phyloP scores from a whole-genome alignment of 92 coral and sea anemone species.

The Muricea muricata region DNA sequence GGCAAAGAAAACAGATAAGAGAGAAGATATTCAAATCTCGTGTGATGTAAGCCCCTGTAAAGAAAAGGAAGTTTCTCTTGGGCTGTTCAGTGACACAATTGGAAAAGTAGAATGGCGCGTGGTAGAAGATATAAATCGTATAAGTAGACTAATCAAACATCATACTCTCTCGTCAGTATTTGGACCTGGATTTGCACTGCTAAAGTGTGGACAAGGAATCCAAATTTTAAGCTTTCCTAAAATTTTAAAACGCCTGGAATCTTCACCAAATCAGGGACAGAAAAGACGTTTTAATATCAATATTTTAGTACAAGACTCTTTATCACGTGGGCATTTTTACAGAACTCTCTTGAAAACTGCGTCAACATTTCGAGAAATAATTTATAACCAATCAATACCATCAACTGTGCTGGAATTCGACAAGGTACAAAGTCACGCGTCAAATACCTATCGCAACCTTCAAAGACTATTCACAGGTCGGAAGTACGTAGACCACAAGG shows the following conservation, averaged over 20 bases:
- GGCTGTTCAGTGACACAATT: not conserved
- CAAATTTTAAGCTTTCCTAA: slow-evolving; percentile 14
- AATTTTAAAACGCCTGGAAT: not conserved
- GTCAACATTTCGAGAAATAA: slow-evolving; percentile 17
- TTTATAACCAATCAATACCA: slow-evolving; percentile 37
- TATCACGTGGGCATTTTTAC: slow-evolving; percentile 22
- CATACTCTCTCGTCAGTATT: not conserved
- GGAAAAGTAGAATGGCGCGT: not conserved
- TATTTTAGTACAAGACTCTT: slow-evolving; percentile 6
- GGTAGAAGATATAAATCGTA: not conserved
- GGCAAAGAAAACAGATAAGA: not conserved
- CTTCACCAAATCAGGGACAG: not conserved
- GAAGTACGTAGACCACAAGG: not conserved
- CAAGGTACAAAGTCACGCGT: not conserved
- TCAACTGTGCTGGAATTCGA: slow-evolving; percentile 19
- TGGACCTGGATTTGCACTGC: slow-evolving; percentile 20
- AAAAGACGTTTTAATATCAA: slow-evolving; percentile 11
- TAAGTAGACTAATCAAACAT: not conserved
- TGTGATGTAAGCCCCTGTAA: not conserved
- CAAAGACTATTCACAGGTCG: slow-evolving; percentile 8
- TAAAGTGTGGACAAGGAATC: slow-evolving; percentile 3
- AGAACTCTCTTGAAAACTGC: slow-evolving; percentile 31
- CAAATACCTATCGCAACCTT: not conserved
- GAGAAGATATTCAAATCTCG: not conserved
- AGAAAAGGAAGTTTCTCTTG: not conserved